Conservation (phyloP, 2,113 vertebrate genomes). For the Oryzias curvinotus region DNA sequence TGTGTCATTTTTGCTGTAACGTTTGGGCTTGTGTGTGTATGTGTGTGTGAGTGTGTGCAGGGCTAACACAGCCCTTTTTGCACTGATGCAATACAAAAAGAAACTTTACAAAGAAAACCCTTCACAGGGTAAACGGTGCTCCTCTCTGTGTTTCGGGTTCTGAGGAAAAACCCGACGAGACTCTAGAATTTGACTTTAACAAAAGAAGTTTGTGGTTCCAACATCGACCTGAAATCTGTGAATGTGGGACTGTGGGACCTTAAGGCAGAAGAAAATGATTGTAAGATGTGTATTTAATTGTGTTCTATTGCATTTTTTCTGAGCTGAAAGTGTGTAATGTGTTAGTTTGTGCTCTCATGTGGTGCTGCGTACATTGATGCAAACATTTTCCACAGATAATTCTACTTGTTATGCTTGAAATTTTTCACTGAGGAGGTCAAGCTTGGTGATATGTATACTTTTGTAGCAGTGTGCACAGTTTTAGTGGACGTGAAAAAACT, state of each 20-base stretch:
- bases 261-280: conserved; percentile 13
- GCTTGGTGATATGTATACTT: conserved; percentile 55
- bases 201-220: conserved; percentile 5
- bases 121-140: conserved; percentile 20
- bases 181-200: conserved; percentile 16
- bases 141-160: conserved; percentile 27
- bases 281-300: conserved; percentile 5
- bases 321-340: conserved; percentile 34
- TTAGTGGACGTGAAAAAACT: conserved; percentile 38
- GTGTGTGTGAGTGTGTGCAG: not conserved
- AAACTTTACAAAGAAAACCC: conserved; percentile 18
- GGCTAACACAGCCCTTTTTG: conserved; percentile 9
- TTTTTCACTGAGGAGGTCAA: conserved; percentile 9
- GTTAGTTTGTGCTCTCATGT: conserved; percentile 37
- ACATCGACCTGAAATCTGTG: conserved; percentile 9
- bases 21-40: not conserved
- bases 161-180: conserved; percentile 28
- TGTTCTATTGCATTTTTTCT: conserved; percentile 31
- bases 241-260: conserved; percentile 10
- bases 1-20: conserved; percentile 7
- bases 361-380: conserved; percentile 24
- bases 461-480: conserved; percentile 49
- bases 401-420: conserved; percentile 10
- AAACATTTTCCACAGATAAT: conserved; percentile 25
- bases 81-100: conserved; percentile 40